Conservation (phyloP, 2,113 vertebrate genomes). For the Varanus salvator region DNA sequence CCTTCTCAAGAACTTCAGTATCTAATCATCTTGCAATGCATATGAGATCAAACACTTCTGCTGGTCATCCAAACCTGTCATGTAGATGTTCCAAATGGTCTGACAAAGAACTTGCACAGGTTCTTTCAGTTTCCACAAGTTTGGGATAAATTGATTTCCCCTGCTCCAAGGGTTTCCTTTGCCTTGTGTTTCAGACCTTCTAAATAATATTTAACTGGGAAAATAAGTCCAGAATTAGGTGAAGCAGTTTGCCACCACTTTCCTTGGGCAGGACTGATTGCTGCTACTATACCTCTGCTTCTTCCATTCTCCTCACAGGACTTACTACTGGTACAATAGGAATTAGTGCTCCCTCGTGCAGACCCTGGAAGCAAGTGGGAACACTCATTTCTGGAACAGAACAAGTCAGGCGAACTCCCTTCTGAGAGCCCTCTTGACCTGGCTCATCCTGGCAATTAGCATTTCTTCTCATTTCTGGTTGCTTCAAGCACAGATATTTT, state of each 20-base stretch:
- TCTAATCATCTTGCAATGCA: neutral
- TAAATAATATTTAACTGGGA: neutral
- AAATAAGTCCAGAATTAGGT: neutral
- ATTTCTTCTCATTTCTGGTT: too few relatives aligned
- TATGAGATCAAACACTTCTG: neutral
- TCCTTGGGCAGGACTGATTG: neutral
- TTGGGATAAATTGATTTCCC: neutral
- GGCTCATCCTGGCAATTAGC: too few relatives aligned
- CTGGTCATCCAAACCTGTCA: neutral
- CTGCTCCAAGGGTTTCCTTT: neutral
- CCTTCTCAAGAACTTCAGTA: neutral
- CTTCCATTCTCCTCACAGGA: too few relatives aligned
- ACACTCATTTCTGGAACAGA: too few relatives aligned
- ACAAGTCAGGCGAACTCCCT: too few relatives aligned
- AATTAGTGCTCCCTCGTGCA: too few relatives aligned
- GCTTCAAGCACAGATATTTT: too few relatives aligned
- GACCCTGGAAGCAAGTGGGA: too few relatives aligned
- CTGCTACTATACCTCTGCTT: too few relatives aligned
- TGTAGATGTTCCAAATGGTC: neutral
- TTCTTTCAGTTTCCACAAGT: neutral
- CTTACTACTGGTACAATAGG: too few relatives aligned
- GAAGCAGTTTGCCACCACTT: neutral
- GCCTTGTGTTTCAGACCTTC: neutral
- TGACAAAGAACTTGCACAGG: neutral
- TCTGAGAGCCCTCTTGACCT: too few relatives aligned